phyloP scores from a whole-genome alignment of 2,113 vertebrate genomes.

The Craseonycteris thonglongyai region DNA sequence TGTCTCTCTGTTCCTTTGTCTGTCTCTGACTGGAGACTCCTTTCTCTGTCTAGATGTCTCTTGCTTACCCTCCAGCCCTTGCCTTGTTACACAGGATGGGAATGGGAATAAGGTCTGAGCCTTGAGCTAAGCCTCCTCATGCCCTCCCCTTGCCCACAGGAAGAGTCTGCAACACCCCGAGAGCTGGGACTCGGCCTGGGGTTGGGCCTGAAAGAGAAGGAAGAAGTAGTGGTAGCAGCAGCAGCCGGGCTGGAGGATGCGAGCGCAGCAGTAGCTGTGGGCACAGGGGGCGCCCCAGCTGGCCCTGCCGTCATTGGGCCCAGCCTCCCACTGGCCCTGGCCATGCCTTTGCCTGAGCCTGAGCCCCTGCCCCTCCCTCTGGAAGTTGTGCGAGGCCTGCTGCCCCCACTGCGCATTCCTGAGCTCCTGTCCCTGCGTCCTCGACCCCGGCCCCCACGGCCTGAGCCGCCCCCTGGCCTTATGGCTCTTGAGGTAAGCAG shows the following conservation, averaged over 20 bases:
- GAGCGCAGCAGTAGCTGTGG: conserved; percentile 52
- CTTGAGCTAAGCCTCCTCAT: neutral
- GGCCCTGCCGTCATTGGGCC: conserved; percentile 82
- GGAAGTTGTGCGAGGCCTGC: conserved; percentile 49
- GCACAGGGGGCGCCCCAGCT: conserved; percentile 51
- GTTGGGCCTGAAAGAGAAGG: conserved; percentile 71
- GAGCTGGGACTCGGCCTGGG: conserved; percentile 70
- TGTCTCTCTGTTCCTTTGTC: neutral
- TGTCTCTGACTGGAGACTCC: neutral
- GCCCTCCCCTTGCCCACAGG: conserved; percentile 65
- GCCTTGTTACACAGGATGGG: neutral
- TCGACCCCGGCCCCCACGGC: conserved; percentile 62
- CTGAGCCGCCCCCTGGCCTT: conserved; percentile 68
- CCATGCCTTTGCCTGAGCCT: conserved; percentile 78
- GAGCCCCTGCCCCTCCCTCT: conserved; percentile 80
- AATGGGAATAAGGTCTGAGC: neutral
- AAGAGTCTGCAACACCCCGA: conserved; percentile 76
- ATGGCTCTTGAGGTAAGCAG: conserved; percentile 70
- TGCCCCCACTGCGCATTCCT: conserved; percentile 67
- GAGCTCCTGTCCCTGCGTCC: conserved; percentile 72
- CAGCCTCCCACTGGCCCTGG: conserved; percentile 80
- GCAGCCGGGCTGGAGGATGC: conserved; percentile 76
- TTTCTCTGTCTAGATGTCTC: neutral
- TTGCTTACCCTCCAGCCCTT: neutral
- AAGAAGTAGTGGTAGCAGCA: conserved; percentile 49